A percentile compares a stretch with the other conserved stretches of the same genome.
phyloP scores from a whole-genome alignment of 2,888 invertebrate species.

The Geophilus truncorum region DNA sequence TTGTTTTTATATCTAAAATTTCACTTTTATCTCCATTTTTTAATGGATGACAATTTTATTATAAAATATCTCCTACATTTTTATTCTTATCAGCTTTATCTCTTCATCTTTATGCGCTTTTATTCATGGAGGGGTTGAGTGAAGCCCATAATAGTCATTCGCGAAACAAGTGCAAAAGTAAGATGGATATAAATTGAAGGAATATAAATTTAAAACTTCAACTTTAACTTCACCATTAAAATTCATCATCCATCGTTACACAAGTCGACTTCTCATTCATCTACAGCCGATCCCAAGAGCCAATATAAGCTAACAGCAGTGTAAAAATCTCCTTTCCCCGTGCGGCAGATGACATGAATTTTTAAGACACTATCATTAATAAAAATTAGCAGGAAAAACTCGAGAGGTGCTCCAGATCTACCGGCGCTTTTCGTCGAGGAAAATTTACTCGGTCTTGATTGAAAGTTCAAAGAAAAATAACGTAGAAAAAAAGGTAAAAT shows the following conservation, averaged over 20 bases:
- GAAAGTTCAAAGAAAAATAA: neutral
- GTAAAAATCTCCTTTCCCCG: slow-evolving; percentile 1
- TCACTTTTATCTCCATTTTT: too few species aligned
- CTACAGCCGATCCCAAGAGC: neutral
- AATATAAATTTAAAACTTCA: neutral
- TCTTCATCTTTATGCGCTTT: neutral
- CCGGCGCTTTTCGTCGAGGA: neutral
- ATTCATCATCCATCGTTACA: slow-evolving; percentile 24
- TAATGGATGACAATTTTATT: neutral
- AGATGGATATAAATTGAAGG: slow-evolving; percentile 18
- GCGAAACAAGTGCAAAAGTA: neutral
- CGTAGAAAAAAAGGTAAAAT: too few species aligned
- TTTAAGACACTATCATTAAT: slow-evolving; percentile 2
- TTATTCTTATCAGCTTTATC: neutral
- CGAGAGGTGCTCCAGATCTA: neutral
- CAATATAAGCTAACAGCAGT: slow-evolving; percentile 15
- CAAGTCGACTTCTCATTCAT: slow-evolving; percentile 4
- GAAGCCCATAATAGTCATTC: slow-evolving; percentile 3
- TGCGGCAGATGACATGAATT: slow-evolving; percentile 6
- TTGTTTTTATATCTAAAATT: too few species aligned
- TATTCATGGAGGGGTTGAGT: neutral
- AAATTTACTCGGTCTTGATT: too few species aligned
- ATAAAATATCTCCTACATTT: neutral
- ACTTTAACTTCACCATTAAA: neutral
- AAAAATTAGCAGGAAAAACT: neutral